Conservation (phyloP, 2,888 invertebrate species). For the Barypeithes pellucidus region DNA sequence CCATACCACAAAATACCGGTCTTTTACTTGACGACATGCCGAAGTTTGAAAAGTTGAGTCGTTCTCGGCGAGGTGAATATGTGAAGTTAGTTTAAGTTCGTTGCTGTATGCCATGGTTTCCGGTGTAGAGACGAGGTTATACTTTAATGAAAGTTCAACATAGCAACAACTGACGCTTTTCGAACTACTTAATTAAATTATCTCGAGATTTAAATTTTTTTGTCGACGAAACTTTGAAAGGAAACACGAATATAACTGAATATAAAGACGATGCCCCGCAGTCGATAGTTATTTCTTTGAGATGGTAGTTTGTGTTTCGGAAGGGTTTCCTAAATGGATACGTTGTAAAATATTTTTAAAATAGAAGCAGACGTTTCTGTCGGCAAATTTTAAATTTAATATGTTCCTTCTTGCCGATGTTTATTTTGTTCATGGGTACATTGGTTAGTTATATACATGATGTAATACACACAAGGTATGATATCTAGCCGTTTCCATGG, state of each 20-base stretch:
- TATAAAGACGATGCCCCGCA: constrained; percentile 47
- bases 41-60: constrained; percentile 37
- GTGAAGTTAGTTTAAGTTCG: constrained; percentile 37
- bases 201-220: constrained; percentile 29
- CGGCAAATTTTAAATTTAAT: not conserved
- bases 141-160: constrained; percentile 41
- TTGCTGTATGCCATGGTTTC: constrained; percentile 35
- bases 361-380: not conserved
- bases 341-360: constrained; percentile 19
- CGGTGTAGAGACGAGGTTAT: constrained; percentile 35
- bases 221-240: constrained; percentile 23
- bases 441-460: no score
- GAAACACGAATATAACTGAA: constrained; percentile 42
- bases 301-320: constrained; percentile 43
- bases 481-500: no score
- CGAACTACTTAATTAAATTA: constrained; percentile 39
- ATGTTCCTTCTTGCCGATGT: no score
- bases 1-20: constrained; percentile 37
- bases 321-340: constrained; percentile 32
- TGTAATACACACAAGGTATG: no score
- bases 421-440: no score
- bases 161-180: constrained; percentile 38
- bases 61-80: constrained; percentile 32
- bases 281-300: constrained; percentile 40
- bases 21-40: constrained; percentile 34